A percentile compares a stretch with the other conserved stretches of the same genome.
Evolutionary conservation across 2,888 invertebrate species (phyloP).

Genomic region (Lacanobia oleracea): DNA sequence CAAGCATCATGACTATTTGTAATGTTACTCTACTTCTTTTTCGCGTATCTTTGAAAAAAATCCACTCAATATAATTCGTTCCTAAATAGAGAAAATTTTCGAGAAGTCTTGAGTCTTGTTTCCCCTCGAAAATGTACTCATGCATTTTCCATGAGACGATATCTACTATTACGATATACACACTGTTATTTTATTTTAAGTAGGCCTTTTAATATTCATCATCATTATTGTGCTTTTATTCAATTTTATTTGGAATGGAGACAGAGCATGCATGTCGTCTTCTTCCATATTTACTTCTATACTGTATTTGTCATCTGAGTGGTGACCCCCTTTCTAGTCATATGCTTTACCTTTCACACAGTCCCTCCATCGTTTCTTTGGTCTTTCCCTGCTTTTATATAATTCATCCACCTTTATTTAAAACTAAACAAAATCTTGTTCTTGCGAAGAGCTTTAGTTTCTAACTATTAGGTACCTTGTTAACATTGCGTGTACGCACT

Average conservation of each 20-base stretch:
- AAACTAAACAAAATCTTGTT: neutral
- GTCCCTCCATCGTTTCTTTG: neutral
- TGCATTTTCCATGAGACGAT: conserved; percentile 31
- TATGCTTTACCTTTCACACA: neutral
- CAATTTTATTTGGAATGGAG: neutral
- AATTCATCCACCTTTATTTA: neutral
- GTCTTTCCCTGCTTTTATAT: neutral
- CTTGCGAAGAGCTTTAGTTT: neutral
- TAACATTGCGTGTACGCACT: conserved; percentile 27
- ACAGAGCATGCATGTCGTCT: neutral
- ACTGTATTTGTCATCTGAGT: too few species aligned
- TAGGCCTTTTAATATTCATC: neutral
- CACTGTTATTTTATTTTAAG: neutral
- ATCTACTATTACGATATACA: neutral
- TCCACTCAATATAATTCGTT: neutral
- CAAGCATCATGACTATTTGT: too few species aligned
- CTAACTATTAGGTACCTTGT: neutral
- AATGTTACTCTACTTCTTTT: too few species aligned
- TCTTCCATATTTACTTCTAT: neutral
- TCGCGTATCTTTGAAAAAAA: neutral
- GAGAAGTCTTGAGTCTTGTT: neutral
- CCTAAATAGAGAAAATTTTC: neutral
- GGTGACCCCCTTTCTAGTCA: too few species aligned
- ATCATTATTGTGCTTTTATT: neutral
- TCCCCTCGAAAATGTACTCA: neutral